These are phyloP conservation scores for Ormyrus labotus DNA, from an alignment of 2,888 invertebrate species.

Conservation along the genomic window DNA sequence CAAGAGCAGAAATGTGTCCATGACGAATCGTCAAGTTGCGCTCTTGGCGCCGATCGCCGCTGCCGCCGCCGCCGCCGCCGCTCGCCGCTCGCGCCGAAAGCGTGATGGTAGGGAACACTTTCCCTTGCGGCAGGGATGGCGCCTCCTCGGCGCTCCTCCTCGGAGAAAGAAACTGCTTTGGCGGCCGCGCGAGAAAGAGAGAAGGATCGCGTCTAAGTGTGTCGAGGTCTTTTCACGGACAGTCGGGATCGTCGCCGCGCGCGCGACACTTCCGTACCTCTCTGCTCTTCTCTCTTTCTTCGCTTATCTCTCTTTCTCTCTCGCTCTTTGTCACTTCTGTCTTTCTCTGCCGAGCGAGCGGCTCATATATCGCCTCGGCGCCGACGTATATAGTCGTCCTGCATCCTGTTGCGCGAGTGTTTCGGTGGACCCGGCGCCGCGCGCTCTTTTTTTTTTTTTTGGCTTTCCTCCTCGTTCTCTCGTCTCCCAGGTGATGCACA, in stretches of 20 bases:
- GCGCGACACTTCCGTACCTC: constrained; percentile 59
- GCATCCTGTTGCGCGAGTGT: constrained; percentile 28
- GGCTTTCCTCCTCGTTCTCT: constrained; percentile 8
- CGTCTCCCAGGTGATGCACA: background rate
- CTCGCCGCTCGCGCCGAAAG: background rate
- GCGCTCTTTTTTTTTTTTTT: background rate
- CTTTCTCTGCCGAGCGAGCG: constrained; percentile 2
- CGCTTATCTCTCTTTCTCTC: constrained; percentile 10
- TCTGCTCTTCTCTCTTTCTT: background rate
- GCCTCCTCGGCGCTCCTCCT: constrained; percentile 64
- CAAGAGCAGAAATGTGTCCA: constrained; percentile 29
- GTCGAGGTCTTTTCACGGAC: constrained; percentile 76
- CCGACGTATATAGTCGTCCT: constrained; percentile 13
- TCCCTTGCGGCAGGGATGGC: constrained; percentile 72
- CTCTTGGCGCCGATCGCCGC: no score
- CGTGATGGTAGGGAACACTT: constrained; percentile 70
- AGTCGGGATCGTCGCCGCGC: constrained; percentile 63
- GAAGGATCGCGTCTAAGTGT: constrained; percentile 69
- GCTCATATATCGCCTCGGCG: background rate
- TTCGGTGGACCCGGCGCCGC: background rate
- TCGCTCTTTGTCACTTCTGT: background rate
- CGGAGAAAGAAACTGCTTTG: constrained; percentile 59
- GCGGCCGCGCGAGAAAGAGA: constrained; percentile 47
- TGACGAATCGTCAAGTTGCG: constrained; percentile 61
- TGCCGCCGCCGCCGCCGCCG: background rate